A percentile compares a stretch with the other conserved stretches of the same genome.
These are phyloP conservation scores for Odontomyia ornata DNA, from an alignment of 2,888 invertebrate species.

Conservation along the genomic window DNA sequence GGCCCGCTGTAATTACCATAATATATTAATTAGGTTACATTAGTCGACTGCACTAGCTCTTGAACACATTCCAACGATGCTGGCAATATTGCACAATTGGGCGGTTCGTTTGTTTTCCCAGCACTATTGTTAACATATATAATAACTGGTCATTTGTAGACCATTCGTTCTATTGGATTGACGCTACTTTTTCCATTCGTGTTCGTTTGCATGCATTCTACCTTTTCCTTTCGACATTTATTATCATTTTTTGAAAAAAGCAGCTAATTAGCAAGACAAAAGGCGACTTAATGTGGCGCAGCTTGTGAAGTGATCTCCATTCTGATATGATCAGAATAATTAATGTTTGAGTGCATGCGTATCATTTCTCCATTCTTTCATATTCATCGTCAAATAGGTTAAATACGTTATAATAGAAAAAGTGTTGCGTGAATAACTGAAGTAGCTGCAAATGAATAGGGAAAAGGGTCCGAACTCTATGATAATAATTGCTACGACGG, in stretches of 20 bases:
- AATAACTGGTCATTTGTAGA: slow-evolving; percentile 36
- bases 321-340: slow-evolving; percentile 31
- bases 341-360: not conserved
- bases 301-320: slow-evolving; percentile 28
- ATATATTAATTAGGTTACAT: slow-evolving; percentile 37
- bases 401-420: too few relatives aligned
- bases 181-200: not conserved
- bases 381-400: too few relatives aligned
- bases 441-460: too few relatives aligned
- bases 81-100: slow-evolving; percentile 40
- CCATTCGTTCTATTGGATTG: not conserved
- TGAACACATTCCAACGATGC: not conserved
- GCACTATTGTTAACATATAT: slow-evolving; percentile 25
- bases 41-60: not conserved
- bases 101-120: slow-evolving; percentile 31
- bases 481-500: too few relatives aligned
- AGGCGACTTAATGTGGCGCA: slow-evolving; percentile 29
- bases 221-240: not conserved
- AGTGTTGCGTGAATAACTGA: too few relatives aligned
- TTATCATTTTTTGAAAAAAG: slow-evolving; percentile 4
- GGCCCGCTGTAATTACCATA: slow-evolving; percentile 35
- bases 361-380: slow-evolving; percentile 5
- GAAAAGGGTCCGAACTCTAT: too few relatives aligned
- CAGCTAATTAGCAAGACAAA: slow-evolving; percentile 35
- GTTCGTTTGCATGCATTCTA: not conserved